These are phyloP conservation scores for Dasyurus viverrinus DNA, from an alignment of 2,113 vertebrate genomes.

Conservation along the genomic window DNA sequence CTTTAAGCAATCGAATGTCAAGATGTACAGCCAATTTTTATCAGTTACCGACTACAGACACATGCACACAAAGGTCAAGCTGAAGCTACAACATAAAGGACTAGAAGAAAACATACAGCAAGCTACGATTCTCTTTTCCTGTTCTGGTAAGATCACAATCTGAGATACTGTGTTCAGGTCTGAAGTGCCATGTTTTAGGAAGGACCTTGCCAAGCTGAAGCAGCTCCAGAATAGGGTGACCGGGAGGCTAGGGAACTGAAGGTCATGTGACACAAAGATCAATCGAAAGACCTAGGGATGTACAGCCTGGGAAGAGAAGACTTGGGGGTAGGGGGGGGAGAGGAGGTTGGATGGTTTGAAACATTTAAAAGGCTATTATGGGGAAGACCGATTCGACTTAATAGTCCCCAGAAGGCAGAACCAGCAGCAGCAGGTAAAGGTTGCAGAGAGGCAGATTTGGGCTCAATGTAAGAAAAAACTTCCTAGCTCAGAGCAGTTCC, in stretches of 20 bases:
- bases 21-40: slow-evolving; percentile 28
- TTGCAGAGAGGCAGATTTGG: neutral
- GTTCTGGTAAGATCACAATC: neutral
- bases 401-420: neutral
- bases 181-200: neutral
- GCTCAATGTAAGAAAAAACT: neutral
- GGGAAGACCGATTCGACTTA: neutral
- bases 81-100: slow-evolving; percentile 42
- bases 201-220: neutral
- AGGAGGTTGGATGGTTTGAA: neutral
- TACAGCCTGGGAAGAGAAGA: neutral
- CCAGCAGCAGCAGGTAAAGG: neutral
- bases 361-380: neutral
- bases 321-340: neutral
- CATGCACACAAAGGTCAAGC: slow-evolving; percentile 25
- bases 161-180: neutral
- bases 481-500: neutral
- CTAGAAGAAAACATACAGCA: slow-evolving; percentile 24
- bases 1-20: slow-evolving; percentile 30
- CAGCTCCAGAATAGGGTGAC: neutral
- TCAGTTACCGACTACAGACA: slow-evolving; percentile 27
- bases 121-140: slow-evolving; percentile 35
- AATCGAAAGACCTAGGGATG: neutral
- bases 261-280: neutral
- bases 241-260: neutral